Evolutionary conservation across 2,797 vertebrate species (phyloP).

Genomic region (Lagodon rhomboides): DNA sequence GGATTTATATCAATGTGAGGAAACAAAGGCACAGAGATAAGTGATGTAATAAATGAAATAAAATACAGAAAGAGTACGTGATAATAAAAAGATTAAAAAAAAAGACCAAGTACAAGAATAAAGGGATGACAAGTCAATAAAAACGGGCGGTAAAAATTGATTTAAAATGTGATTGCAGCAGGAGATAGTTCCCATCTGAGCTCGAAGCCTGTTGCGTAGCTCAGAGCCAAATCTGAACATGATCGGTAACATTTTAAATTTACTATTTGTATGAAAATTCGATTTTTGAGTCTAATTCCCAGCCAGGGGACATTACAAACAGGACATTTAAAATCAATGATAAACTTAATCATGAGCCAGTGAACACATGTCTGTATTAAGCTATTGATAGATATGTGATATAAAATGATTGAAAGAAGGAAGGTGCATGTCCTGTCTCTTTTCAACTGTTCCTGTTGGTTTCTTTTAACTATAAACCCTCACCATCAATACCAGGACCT

Average conservation of each 20-base stretch:
- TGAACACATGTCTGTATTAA: neutral
- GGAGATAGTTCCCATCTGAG: neutral
- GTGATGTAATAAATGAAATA: neutral
- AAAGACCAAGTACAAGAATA: neutral
- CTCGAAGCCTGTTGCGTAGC: neutral
- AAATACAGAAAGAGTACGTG: neutral
- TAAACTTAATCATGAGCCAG: too few relatives aligned
- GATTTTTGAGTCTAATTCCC: neutral
- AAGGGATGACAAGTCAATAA: neutral
- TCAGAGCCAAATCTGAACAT: neutral
- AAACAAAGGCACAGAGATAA: neutral
- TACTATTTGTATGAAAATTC: neutral
- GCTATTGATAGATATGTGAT: neutral
- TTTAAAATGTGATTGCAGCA: neutral
- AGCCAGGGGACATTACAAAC: too few relatives aligned
- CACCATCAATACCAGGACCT: too few relatives aligned
- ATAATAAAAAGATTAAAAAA: neutral
- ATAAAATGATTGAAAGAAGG: neutral
- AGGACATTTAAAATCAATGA: too few relatives aligned
- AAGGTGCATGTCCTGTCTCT: neutral
- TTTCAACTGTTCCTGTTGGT: too few relatives aligned
- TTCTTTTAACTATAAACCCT: neutral
- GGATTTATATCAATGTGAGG: neutral
- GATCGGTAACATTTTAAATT: neutral
- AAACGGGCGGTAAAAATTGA: constrained; percentile 17